These are phyloP conservation scores for Antechinus flavipes DNA, from an alignment of 2,113 vertebrate species.

Conservation along the genomic window DNA sequence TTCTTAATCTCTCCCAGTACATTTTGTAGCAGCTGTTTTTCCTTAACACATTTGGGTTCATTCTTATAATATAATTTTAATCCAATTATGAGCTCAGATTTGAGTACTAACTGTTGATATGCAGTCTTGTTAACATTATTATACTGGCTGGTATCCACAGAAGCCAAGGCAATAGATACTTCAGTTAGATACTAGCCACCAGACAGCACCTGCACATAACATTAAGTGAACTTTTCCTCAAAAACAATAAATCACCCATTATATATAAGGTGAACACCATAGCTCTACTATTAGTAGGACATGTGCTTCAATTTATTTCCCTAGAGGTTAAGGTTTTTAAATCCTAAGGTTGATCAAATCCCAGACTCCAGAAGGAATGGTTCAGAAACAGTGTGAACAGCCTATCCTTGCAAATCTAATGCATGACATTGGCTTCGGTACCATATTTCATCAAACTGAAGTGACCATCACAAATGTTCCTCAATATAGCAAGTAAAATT, in stretches of 20 bases:
- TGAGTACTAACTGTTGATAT: not conserved
- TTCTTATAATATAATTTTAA: slow-evolving; percentile 35
- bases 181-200: not conserved
- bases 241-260: not conserved
- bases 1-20: slow-evolving; percentile 24
- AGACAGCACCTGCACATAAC: no score
- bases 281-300: not conserved
- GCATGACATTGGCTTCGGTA: not conserved
- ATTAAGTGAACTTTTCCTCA: not conserved
- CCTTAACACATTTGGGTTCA: slow-evolving; percentile 21
- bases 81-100: slow-evolving; percentile 24
- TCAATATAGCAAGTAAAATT: not conserved
- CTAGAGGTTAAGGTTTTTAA: not conserved
- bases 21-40: not conserved
- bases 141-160: not conserved
- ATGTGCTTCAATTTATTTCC: not conserved
- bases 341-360: not conserved
- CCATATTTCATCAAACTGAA: not conserved
- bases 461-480: not conserved
- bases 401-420: not conserved
- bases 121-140: not conserved
- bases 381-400: not conserved
- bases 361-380: not conserved
- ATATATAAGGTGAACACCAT: not conserved
- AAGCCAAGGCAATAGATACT: not conserved